phyloP scores from a whole-genome alignment of 1,140 invertebrate species.

The Lineus longissimus region DNA sequence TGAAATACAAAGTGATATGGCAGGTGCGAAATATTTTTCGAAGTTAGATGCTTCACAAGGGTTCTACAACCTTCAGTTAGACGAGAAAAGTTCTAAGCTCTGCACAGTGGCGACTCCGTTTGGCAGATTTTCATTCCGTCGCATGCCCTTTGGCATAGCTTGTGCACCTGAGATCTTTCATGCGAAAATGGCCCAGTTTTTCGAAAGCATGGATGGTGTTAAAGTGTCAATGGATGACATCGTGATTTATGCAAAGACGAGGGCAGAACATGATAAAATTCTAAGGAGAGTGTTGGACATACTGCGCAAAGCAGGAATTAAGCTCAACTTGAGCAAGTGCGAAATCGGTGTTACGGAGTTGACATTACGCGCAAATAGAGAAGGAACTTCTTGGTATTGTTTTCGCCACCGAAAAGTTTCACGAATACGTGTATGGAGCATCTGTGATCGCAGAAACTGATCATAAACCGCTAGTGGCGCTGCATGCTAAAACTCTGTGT shows the following conservation, averaged over 20 bases:
- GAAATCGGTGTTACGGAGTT: neutral
- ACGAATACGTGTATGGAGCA: slow-evolving; percentile 9
- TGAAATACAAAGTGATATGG: slow-evolving; percentile 7
- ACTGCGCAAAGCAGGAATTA: neutral
- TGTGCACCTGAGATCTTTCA: neutral
- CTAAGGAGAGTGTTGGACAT: neutral
- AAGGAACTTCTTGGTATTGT: neutral
- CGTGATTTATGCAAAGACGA: neutral
- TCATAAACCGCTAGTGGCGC: slow-evolving; percentile 43
- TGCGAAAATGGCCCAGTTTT: neutral
- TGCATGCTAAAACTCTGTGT: slow-evolving; percentile 18
- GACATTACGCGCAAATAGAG: neutral
- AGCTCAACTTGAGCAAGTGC: neutral
- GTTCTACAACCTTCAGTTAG: slow-evolving; percentile 1
- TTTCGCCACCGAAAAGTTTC: neutral
- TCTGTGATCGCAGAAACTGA: slow-evolving; percentile 37
- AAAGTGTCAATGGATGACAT: neutral
- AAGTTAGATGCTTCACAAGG: slow-evolving; percentile 12
- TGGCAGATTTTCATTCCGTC: neutral
- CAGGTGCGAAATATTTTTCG: neutral
- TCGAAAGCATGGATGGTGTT: neutral
- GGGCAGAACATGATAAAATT: neutral
- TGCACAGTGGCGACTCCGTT: slow-evolving; percentile 4
- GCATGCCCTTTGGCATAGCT: slow-evolving; percentile 1
- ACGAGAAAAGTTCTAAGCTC: neutral